Evolutionary conservation across 1,140 invertebrate genomes (phyloP).

Genomic region (Homarus americanus): DNA sequence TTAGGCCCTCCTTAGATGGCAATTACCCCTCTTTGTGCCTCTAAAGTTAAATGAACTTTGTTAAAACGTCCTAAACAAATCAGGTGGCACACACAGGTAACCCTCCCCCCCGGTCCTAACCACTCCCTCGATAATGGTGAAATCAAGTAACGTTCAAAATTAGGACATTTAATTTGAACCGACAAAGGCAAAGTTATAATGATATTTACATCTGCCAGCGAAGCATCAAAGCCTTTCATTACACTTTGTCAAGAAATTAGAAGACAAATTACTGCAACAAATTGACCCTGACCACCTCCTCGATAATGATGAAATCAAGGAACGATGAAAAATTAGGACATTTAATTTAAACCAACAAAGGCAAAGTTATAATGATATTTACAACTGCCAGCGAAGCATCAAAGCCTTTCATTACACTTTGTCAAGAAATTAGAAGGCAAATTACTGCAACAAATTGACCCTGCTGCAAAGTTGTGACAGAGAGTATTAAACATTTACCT

Average conservation of each 20-base stretch:
- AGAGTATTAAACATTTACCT: slow-evolving; percentile 52
- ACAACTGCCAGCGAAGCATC: slow-evolving; percentile 62
- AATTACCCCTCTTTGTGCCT: slow-evolving; percentile 54
- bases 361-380: slow-evolving; percentile 70
- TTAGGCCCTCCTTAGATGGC: slow-evolving; percentile 32
- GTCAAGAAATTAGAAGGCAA: slow-evolving; percentile 70
- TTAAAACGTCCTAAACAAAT: slow-evolving; percentile 54
- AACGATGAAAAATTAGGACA: slow-evolving; percentile 66
- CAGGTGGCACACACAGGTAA: background rate
- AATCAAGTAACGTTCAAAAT: slow-evolving; percentile 63
- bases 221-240: slow-evolving; percentile 64
- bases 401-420: slow-evolving; percentile 71
- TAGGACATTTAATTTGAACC: slow-evolving; percentile 66
- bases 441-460: slow-evolving; percentile 69
- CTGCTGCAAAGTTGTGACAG: slow-evolving; percentile 58
- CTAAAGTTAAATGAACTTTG: slow-evolving; percentile 45
- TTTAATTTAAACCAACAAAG: slow-evolving; percentile 71
- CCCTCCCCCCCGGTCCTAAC: background rate
- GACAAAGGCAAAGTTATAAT: slow-evolving; percentile 66
- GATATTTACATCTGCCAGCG: slow-evolving; percentile 62
- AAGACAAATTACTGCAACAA: slow-evolving; percentile 64
- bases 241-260: slow-evolving; percentile 69
- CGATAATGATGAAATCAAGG: slow-evolving; percentile 63
- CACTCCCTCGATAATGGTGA: slow-evolving; percentile 38
- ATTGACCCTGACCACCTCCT: slow-evolving; percentile 22